Evolutionary conservation across 2,113 vertebrate species (phyloP).

Genomic region (Apus apus): DNA sequence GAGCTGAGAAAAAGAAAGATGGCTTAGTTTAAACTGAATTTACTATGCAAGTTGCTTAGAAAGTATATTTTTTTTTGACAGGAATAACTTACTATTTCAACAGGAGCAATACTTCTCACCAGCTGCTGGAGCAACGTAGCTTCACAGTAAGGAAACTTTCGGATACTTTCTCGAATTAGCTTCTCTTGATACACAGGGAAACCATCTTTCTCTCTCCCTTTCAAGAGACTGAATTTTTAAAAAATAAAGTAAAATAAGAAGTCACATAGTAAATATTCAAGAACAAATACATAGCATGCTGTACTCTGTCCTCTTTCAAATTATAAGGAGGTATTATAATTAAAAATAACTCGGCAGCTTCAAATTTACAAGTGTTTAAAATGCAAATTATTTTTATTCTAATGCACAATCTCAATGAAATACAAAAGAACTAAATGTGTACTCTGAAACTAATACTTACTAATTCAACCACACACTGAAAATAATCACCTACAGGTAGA

Average conservation of each 20-base stretch:
- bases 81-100: conserved; percentile 89
- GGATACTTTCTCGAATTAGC: conserved; percentile 91
- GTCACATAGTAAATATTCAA: background rate
- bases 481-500: background rate
- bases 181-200: conserved; percentile 95
- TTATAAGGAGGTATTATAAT: background rate
- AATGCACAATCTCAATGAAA: background rate
- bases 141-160: conserved; percentile 96
- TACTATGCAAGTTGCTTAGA: background rate
- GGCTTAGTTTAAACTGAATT: background rate
- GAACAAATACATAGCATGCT: background rate
- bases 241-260: background rate
- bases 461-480: background rate
- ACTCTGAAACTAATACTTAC: background rate
- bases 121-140: conserved; percentile 96
- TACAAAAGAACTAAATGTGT: background rate
- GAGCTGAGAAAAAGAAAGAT: background rate
- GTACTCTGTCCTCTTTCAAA: background rate
- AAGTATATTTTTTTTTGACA: background rate
- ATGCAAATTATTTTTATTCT: background rate
- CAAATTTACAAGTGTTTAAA: background rate
- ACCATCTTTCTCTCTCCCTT: conserved; percentile 89
- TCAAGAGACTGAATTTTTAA: conserved; percentile 84
- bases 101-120: conserved; percentile 94
- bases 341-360: background rate